Evolutionary conservation across 2,113 vertebrate species (phyloP).

Genomic region (Philantomba maxwellii): DNA sequence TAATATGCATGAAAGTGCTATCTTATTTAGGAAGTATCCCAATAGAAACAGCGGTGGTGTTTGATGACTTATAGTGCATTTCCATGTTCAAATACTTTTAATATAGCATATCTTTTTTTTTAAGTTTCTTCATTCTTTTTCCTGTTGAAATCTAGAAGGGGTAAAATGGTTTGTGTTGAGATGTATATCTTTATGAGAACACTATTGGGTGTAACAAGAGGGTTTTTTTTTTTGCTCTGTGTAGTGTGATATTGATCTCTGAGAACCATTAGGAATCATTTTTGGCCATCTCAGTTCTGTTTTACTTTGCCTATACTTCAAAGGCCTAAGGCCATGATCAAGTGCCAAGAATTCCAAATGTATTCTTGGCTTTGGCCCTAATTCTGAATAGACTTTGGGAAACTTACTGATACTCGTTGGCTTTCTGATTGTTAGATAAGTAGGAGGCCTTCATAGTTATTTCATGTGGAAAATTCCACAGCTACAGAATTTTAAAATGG

Average conservation of each 20-base stretch:
- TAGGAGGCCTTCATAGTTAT: neutral
- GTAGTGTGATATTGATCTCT: slow-evolving; percentile 44
- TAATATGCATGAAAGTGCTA: neutral
- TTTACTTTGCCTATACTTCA: neutral
- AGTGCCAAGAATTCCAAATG: slow-evolving; percentile 52
- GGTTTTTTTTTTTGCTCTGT: neutral
- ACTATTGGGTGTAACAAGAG: neutral
- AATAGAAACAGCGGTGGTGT: neutral
- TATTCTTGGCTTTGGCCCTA: slow-evolving; percentile 55
- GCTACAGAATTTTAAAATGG: neutral
- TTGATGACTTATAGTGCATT: neutral
- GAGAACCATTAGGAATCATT: slow-evolving; percentile 28
- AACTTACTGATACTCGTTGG: neutral
- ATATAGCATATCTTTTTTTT: neutral
- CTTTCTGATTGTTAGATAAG: slow-evolving; percentile 34
- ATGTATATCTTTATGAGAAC: neutral
- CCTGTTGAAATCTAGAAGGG: neutral
- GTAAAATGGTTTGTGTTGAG: neutral
- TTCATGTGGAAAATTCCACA: slow-evolving; percentile 53
- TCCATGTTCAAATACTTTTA: neutral
- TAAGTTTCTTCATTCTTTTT: neutral
- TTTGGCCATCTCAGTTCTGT: neutral
- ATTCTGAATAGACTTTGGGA: slow-evolving; percentile 14
- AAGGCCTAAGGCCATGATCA: slow-evolving; percentile 9
- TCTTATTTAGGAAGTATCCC: neutral